phyloP scores from a whole-genome alignment of 1,140 invertebrate genomes.

The Gonioctena quinquepunctata region DNA sequence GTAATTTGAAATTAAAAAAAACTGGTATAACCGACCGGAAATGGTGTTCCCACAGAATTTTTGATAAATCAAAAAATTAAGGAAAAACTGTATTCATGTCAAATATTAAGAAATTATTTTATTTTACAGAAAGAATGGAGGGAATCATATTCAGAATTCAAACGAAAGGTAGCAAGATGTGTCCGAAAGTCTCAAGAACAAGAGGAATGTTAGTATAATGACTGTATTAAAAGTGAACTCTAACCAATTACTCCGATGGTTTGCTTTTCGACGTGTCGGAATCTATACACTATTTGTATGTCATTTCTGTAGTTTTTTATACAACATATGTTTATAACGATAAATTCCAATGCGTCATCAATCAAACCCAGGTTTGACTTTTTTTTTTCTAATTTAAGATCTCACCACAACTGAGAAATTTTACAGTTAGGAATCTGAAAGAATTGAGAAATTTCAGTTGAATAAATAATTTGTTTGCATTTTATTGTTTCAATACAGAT shows the following conservation, averaged over 20 bases:
- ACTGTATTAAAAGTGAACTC: conserved; percentile 17
- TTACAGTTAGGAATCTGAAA: conserved; percentile 8
- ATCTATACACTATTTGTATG: conserved; percentile 11
- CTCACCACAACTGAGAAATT: conserved; percentile 16
- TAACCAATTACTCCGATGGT: conserved; percentile 6
- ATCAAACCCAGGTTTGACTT: neutral
- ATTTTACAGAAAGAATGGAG: conserved; percentile 94
- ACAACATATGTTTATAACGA: conserved; percentile 13
- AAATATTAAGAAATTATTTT: no score
- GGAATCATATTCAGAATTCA: conserved; percentile 96
- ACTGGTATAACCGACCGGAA: no score
- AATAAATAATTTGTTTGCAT: conserved; percentile 13
- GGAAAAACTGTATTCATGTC: no score
- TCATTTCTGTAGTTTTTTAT: conserved; percentile 22
- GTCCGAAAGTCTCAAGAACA: conserved; percentile 99
- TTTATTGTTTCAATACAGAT: neutral
- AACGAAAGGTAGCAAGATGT: conserved; percentile 95
- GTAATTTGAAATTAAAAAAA: no score
- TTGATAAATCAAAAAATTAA: no score
- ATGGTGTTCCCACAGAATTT: no score
- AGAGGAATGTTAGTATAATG: conserved; percentile 83
- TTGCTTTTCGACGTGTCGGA: conserved; percentile 15
- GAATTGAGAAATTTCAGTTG: conserved; percentile 1
- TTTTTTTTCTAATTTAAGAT: conserved; percentile 12
- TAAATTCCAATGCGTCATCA: conserved; percentile 4